phyloP scores from a whole-genome alignment of 1,140 invertebrate species.

The Bursaphelenchus mucronatus region DNA sequence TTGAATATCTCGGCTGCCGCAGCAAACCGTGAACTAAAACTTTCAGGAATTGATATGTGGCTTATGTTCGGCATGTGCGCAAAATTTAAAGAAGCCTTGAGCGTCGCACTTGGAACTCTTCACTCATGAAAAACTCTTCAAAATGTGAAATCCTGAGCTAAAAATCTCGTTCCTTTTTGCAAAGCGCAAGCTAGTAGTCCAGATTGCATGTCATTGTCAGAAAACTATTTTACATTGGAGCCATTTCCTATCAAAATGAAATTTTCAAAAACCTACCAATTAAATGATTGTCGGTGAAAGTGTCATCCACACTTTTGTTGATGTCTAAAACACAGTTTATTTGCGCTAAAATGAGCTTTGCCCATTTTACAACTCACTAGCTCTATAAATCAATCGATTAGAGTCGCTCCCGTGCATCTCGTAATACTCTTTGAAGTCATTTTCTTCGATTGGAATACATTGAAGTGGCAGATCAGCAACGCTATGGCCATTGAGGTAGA shows the following conservation, averaged over 20 bases:
- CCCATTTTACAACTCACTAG: constrained; percentile 12
- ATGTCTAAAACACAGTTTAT: constrained; percentile 7
- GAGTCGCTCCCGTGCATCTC: constrained; percentile 9
- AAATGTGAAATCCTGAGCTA: not conserved
- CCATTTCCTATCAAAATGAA: too few relatives aligned
- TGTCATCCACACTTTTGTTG: constrained; percentile 17
- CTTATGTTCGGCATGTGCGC: too few relatives aligned
- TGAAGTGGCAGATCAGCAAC: not conserved
- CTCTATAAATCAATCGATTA: constrained; percentile 3
- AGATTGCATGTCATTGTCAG: not conserved
- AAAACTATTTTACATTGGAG: too few relatives aligned
- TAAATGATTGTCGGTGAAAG: constrained; percentile 18
- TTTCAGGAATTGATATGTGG: too few relatives aligned
- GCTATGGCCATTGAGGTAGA: too few relatives aligned
- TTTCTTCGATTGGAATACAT: constrained; percentile 15
- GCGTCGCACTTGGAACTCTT: too few relatives aligned
- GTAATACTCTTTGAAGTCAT: constrained; percentile 19
- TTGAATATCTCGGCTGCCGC: too few relatives aligned
- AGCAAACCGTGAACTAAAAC: too few relatives aligned
- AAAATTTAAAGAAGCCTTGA: too few relatives aligned
- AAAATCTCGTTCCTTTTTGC: not conserved
- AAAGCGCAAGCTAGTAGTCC: too few relatives aligned
- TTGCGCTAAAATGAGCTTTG: not conserved
- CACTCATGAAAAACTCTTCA: too few relatives aligned
- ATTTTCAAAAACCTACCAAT: constrained; percentile 7